These are phyloP conservation scores for Cyrtodaria siliqua DNA, from an alignment of 2,888 invertebrate genomes.

Conservation along the genomic window DNA sequence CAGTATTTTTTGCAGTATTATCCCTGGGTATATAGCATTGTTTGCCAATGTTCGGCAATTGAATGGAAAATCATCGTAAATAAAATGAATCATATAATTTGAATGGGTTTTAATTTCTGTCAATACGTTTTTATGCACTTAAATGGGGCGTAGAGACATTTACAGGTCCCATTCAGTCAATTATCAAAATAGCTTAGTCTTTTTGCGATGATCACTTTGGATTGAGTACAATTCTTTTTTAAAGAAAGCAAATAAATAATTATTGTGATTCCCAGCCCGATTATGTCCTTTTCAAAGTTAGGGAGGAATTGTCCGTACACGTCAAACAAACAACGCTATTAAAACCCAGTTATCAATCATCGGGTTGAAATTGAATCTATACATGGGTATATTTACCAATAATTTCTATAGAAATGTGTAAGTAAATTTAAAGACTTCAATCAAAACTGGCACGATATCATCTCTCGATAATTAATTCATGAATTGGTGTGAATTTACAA, in stretches of 20 bases:
- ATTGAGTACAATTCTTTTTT: conserved; percentile 13
- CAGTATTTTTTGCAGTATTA: not conserved
- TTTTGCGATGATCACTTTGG: conserved; percentile 13
- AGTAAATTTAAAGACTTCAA: no score
- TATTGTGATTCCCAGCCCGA: not conserved
- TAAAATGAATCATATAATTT: conserved; percentile 21
- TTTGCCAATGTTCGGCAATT: conserved; percentile 17
- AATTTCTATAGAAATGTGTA: no score
- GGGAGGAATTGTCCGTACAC: not conserved
- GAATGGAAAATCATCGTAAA: not conserved
- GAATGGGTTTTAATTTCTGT: conserved; percentile 32
- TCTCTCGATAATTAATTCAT: no score
- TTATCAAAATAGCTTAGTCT: conserved; percentile 13
- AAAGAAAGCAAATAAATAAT: conserved; percentile 31
- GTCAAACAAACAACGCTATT: no score
- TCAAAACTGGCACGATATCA: no score
- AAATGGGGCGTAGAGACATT: conserved; percentile 25
- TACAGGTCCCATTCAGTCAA: conserved; percentile 20
- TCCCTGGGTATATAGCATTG: conserved; percentile 1
- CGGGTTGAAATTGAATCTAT: no score
- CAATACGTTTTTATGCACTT: conserved; percentile 28
- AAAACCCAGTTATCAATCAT: no score
- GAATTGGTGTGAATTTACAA: no score
- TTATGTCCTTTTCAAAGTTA: not conserved
- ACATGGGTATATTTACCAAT: no score